Percentiles rank a stretch among this genome's conserved stretches.
phyloP scores from a whole-genome alignment of 2,888 invertebrate species.

The Caenorhabditis angaria region DNA sequence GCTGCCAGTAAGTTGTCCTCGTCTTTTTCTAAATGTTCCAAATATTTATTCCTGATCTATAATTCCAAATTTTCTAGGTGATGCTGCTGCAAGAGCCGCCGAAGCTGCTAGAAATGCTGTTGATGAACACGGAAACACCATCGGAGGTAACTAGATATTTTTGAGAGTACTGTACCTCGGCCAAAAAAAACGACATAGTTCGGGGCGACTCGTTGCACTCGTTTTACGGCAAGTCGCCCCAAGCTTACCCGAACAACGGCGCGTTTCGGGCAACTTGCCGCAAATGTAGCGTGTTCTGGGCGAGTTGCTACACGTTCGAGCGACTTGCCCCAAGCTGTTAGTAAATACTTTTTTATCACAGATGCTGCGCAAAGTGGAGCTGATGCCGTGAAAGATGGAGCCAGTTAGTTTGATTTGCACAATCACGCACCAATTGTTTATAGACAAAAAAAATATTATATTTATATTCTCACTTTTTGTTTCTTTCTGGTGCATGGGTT shows the following conservation, averaged over 20 bases:
- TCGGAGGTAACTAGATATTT: slow-evolving; percentile 21
- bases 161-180: too few relatives aligned
- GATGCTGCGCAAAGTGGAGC: slow-evolving; percentile 25
- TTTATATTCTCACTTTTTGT: too few relatives aligned
- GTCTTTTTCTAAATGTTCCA: background rate
- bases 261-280: too few relatives aligned
- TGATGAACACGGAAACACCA: slow-evolving; percentile 21
- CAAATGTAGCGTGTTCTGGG: too few relatives aligned
- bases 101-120: slow-evolving; percentile 16
- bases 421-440: background rate
- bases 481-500: background rate
- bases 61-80: slow-evolving; percentile 16
- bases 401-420: slow-evolving; percentile 22
- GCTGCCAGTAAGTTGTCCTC: slow-evolving; percentile 1
- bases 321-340: slow-evolving; percentile 7
- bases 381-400: slow-evolving; percentile 25
- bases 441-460: background rate
- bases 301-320: slow-evolving; percentile 23
- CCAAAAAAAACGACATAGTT: too few relatives aligned
- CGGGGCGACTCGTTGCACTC: too few relatives aligned
- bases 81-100: slow-evolving; percentile 15
- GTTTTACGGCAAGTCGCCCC: too few relatives aligned
- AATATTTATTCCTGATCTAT: background rate
- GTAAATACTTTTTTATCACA: slow-evolving; percentile 12
- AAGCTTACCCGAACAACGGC: too few relatives aligned